Conservation (phyloP, 2,888 invertebrate species). For the Lycaena phlaeas region DNA sequence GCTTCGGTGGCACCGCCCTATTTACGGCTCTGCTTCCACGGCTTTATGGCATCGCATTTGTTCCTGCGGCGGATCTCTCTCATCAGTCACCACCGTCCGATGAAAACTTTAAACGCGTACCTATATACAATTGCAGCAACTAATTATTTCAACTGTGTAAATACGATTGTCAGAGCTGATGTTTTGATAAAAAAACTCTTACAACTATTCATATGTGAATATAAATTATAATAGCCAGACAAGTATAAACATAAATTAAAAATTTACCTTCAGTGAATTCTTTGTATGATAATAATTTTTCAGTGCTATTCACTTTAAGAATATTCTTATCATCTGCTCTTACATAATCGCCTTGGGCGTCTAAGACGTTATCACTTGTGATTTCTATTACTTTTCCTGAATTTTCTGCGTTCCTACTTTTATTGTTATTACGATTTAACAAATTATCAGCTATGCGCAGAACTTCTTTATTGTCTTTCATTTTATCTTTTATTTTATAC, state of each 20-base stretch:
- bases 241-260: not conserved
- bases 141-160: too few relatives aligned
- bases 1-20: too few relatives aligned
- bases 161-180: too few relatives aligned
- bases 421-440: conserved; percentile 41
- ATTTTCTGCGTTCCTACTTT: conserved; percentile 24
- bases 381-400: conserved; percentile 13
- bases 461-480: conserved; percentile 61
- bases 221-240: too few relatives aligned
- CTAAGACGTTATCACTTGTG: conserved; percentile 7
- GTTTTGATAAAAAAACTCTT: too few relatives aligned
- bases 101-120: too few relatives aligned
- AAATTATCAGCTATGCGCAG: conserved; percentile 49
- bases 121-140: too few relatives aligned
- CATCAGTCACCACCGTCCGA: too few relatives aligned
- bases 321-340: not conserved
- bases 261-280: conserved; percentile 2
- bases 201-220: too few relatives aligned
- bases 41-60: too few relatives aligned
- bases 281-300: not conserved
- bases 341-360: conserved; percentile 17
- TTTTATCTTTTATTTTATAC: conserved; percentile 53
- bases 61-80: too few relatives aligned
- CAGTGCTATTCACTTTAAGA: not conserved
- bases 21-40: too few relatives aligned